Evolutionary conservation across 2,797 vertebrate genomes (phyloP), one percentile per base, ranked within the genome.

Genomic region (Alfaro cultratus): DNA sequence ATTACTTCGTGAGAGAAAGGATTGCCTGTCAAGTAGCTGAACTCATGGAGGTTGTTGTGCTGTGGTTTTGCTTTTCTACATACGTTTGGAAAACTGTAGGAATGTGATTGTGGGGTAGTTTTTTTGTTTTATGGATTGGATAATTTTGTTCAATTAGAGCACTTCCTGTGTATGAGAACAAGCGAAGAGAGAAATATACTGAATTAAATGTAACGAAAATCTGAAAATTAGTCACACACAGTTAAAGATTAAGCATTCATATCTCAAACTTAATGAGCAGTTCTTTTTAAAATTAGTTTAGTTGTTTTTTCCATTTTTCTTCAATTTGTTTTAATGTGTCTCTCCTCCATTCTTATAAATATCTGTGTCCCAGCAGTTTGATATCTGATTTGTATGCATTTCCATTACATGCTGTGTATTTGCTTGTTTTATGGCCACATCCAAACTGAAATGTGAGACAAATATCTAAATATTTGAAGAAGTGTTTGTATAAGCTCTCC

Each of bases 401-500:
- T 77, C 67, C n/a, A 51, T 23, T 26, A 18, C 15, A 18, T 55
- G 74, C 75, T 62, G 29, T 51, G 6, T 4, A 2, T 75, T 75
- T 62, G 36, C 74, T 78, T 55, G 6, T 51, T 74, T 87, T 70
- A 67, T 77, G 53, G 47, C 77, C 26, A 21, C 15, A 16, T 51
- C 75, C 80, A 75, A 85, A 83, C 71, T 64, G 55, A 85, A 85
- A 81, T 75, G 73, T 75, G 75, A 85, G 57, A 2, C 73, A 12
- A 68, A 80, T 85, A 70, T 84, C n/a, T 39, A 80, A 81, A 77
- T 73, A 74, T 89, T 77, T 81, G 68, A 53, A 81, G 86, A 78
- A 82, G 87, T 49, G 84, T 90, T 83, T 83, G 62, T 81, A 29
- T 83, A 81, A 80, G 80, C 90, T 90, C 87, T 53, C 67, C 47